Evolutionary conservation across 2,888 invertebrate species (phyloP).

Genomic region (Acheta domesticus): DNA sequence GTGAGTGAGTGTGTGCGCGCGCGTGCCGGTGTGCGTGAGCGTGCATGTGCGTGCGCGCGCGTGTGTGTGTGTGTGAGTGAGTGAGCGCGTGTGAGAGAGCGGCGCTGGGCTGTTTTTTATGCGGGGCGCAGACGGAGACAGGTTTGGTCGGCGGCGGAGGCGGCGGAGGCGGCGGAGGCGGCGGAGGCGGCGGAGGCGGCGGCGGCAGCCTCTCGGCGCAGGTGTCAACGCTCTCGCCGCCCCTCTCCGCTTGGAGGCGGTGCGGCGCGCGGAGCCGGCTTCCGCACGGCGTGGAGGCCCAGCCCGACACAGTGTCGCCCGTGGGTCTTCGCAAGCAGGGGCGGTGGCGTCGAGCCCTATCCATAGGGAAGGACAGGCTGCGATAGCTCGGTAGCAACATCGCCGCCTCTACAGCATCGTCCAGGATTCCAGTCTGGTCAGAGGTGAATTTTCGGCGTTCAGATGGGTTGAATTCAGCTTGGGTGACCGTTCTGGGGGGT

Average conservation of each 20-base stretch:
- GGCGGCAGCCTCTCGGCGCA: background rate
- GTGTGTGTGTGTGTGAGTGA: background rate
- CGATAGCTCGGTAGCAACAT: too few species aligned
- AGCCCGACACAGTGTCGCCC: too few species aligned
- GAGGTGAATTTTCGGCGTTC: too few species aligned
- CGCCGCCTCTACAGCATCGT: too few species aligned
- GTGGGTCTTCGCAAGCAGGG: too few species aligned
- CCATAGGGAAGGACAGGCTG: too few species aligned
- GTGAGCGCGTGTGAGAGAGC: background rate
- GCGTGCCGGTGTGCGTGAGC: background rate
- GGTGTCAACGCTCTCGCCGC: conserved; percentile 1
- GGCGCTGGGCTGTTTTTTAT: background rate
- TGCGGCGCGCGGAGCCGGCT: background rate
- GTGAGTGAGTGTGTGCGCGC: background rate
- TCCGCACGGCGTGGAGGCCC: background rate
- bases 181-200: background rate
- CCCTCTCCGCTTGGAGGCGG: background rate
- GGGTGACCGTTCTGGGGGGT: too few species aligned
- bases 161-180: background rate
- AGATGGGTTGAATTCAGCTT: too few species aligned
- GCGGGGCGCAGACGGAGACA: background rate
- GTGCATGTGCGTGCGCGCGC: background rate
- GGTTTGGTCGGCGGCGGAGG: conserved; percentile 3
- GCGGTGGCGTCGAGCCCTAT: too few species aligned
- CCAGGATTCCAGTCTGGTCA: too few species aligned